These are phyloP conservation scores for Cricetomys ansorgei DNA, from an alignment of 2,113 vertebrate genomes.

Conservation along the genomic window DNA sequence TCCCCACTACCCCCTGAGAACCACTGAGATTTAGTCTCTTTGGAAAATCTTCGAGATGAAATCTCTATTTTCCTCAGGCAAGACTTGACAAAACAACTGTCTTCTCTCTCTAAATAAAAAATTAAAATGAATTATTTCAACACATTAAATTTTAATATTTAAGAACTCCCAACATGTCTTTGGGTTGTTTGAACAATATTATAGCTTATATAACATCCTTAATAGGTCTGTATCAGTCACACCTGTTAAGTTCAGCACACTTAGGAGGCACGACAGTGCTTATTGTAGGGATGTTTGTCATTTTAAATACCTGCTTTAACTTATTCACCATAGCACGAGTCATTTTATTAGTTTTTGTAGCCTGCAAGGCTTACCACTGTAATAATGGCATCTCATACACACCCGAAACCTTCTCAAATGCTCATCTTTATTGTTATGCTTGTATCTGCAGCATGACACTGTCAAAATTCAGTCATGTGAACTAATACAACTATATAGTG, in stretches of 20 bases:
- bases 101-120: not conserved
- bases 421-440: constrained; percentile 66
- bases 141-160: not conserved
- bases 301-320: not conserved
- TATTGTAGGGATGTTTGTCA: not conserved
- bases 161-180: not conserved
- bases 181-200: not conserved
- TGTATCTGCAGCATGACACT: not conserved
- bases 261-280: not conserved
- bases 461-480: not conserved
- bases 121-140: not conserved
- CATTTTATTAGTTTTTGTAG: constrained; percentile 39
- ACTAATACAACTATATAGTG: not conserved
- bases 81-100: not conserved
- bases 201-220: not conserved
- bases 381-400: constrained; percentile 25
- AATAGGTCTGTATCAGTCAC: not conserved
- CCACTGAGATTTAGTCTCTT: not conserved
- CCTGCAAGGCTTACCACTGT: constrained; percentile 59
- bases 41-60: not conserved
- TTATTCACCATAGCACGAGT: not conserved
- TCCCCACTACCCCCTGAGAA: not conserved
- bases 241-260: not conserved
- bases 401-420: constrained; percentile 68
- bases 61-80: not conserved